Evolutionary conservation across 2,797 vertebrate genomes (phyloP), one percentile per base, ranked within the genome.

Genomic region (Macropus fuliginosus): DNA sequence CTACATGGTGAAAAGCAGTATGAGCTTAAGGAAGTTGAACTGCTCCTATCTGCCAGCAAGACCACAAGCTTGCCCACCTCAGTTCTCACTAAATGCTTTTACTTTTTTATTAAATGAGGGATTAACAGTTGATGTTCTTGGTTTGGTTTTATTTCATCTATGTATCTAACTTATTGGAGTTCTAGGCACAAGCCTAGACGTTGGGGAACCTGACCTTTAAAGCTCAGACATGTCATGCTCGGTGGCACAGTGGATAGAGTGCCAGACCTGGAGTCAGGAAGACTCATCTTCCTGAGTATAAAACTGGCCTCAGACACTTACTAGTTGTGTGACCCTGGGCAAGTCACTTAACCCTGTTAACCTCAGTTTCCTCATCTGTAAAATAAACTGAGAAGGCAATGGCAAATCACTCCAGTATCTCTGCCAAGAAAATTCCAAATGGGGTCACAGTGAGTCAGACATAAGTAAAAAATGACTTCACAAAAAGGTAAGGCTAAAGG

Each of bases 1-100:
- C n/a, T 94, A 94, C 94, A 91, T 95, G 96, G 46, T 59, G 21
- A 97, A 62, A 55, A 93, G 14, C 57, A 28, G 55, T n/a, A 87
- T 87, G 90, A 8, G 66, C 62, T 87, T 46, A 94, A 56, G 87
- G 91, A 95, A 96, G 93, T 94, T 74, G 91, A 89, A 93, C 56
- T 90, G 81, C 31, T 96, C 55, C 91, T 18, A 59, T 92, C 90
- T 91, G 55, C 55, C 40, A 27, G 8, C 40, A 87, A 87, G 40
- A 11, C 40, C 46, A 50, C 62, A 87, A 56, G 40, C 40, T 21
- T 87, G 40, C 21, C 10, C 10, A 27, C 21, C 13, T 87, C 40
- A 50, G 1, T n/a, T 74, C 74, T 9, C 74, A 50, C 2, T 27
- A 87, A 9, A 50, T 46, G 21, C 40, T 46, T 81, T 56, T 52